Evolutionary conservation across 2,888 invertebrate species (phyloP), one percentile per base, ranked within the genome.

Genomic region (Ochlodes sylvanus): DNA sequence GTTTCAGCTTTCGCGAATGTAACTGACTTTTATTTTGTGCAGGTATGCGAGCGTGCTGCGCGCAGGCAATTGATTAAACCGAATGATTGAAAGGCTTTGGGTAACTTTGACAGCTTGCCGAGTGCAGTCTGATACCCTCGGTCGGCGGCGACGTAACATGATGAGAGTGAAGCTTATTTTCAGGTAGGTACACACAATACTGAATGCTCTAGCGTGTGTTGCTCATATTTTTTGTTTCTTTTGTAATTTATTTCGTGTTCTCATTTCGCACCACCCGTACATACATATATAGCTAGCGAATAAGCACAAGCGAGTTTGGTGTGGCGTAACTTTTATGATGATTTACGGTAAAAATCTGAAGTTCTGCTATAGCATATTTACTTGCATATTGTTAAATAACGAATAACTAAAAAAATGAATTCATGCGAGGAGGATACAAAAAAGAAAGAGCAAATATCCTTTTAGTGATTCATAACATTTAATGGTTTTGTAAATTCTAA

Each of bases 31-130:
- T 68, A 55, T 57, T 63, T 68, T 68, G 68, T 68, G 55, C 55
- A 67, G 61, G 61, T 61, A 67, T 44, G 61, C 61, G 34, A 67
- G 54, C 34, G 57, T 21, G 62, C 68, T 68, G 47, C 17, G 62
- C 52, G 56, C 34, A 19, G 32, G 14, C 21, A 42, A 15, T 41
- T 64, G 55, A 41, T 60, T 21, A 56, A 67, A 60, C 60, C 32
- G 62, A 78, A 77, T 76, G 52, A 79, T 79, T 84, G 79, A 85
- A 82, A 79, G 73, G 76, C 57, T 56, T 74, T 75, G 71, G 73
- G 75, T 63, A 72, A 73, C 74, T 74, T 79, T 75, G 75, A 71
- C 79, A 77, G 77, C 73, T 60, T 67, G 64, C 70, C 19, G 64
- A 54, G 38, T 21, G 38, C 63, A 52, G 14, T 12, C 32, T 52